phyloP scores from a whole-genome alignment of 1,140 invertebrate species.

The Helicoverpa zea region DNA sequence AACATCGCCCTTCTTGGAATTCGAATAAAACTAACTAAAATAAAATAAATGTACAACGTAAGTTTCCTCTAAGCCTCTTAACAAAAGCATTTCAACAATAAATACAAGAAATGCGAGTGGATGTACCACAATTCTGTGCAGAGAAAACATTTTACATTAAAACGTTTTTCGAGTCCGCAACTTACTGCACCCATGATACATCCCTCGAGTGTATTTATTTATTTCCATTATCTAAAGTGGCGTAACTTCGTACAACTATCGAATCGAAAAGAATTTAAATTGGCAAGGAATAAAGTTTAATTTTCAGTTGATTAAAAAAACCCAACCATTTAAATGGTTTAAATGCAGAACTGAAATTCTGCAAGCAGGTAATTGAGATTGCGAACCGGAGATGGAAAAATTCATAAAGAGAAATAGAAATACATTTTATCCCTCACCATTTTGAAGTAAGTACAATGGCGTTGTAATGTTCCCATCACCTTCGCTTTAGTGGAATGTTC shows the following conservation, averaged over 20 bases:
- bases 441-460: too few relatives aligned
- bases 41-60: too few relatives aligned
- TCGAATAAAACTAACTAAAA: too few relatives aligned
- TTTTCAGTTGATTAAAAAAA: not conserved
- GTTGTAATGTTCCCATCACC: too few relatives aligned
- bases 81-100: not conserved
- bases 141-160: not conserved
- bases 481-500: not conserved
- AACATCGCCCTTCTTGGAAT: too few relatives aligned
- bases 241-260: not conserved
- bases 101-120: not conserved
- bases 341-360: not conserved
- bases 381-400: not conserved
- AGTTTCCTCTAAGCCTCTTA: not conserved
- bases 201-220: conserved; percentile 1
- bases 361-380: conserved; percentile 18
- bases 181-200: not conserved
- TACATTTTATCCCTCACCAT: too few relatives aligned
- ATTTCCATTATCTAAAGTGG: not conserved
- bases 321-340: not conserved
- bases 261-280: not conserved
- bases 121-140: not conserved
- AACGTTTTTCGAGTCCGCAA: not conserved
- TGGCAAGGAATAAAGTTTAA: not conserved
- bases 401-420: not conserved